Conservation (phyloP, 2,888 invertebrate species). For the Macaria liturata region DNA sequence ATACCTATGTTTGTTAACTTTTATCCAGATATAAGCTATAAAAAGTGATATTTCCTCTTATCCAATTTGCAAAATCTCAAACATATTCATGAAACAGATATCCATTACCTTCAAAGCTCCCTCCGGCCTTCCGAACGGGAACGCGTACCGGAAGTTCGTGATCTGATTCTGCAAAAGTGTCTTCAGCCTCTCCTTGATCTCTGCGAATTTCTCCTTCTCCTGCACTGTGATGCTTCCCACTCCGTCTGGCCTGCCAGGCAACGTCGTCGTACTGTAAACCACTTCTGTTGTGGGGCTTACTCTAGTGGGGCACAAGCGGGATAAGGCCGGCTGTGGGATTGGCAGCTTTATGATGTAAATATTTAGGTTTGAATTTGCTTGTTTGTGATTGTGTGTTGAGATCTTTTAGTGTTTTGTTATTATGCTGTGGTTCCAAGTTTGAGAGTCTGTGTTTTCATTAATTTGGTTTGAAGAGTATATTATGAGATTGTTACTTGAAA, state of each 20-base stretch:
- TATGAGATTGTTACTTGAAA: too few species aligned
- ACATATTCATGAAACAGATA: too few species aligned
- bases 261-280: constrained; percentile 81
- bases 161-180: constrained; percentile 98
- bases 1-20: too few species aligned
- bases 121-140: constrained; percentile 99
- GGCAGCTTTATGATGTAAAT: constrained; percentile 38
- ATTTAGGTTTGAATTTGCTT: too few species aligned
- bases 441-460: too few species aligned
- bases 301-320: constrained; percentile 80
- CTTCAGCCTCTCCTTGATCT: constrained; percentile 97
- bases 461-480: background rate
- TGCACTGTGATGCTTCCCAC: constrained; percentile 99
- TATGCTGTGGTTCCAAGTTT: constrained; percentile 2
- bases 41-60: too few species aligned
- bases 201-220: constrained; percentile 98
- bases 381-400: too few species aligned
- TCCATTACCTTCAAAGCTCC: constrained; percentile 92
- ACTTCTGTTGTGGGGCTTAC: constrained; percentile 75
- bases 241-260: constrained; percentile 95
- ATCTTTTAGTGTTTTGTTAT: too few species aligned
- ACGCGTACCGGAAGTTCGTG: constrained; percentile 99
- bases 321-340: constrained; percentile 62
- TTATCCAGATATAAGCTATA: too few species aligned
- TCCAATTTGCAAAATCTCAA: too few species aligned